Base-by-base conservation (phyloP, 1,140 invertebrate species). In the Xylocopa sonorina region DNA sequence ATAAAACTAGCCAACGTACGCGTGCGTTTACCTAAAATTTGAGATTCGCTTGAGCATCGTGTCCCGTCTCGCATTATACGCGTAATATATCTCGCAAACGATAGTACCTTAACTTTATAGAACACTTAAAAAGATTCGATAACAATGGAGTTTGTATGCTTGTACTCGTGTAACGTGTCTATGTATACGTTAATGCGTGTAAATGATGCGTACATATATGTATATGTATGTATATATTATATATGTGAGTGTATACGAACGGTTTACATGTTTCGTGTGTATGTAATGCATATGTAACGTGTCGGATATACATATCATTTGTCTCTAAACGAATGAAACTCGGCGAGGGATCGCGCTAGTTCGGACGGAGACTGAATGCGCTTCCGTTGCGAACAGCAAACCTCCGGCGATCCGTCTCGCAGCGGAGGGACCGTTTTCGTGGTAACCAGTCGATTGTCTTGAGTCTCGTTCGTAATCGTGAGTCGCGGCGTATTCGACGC, bases 101-200 rank as follows among this genome's bases (percentile, higher is more conserved):
- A 60, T 58, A 32, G 34, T 34, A 51, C 21, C 21, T 14, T 74
- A 66, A 80, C 38, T 57, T 66, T 72, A 62, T 74, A 74, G 64
- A 80, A 80, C 58, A 74, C 48, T 58, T 64, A 58, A 74, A 80
- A 80, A n/a, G n/a, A 74, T 51, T 60, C 29, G 18, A 63, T 53
- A 78, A 78, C 76, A 78, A 78, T 67, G 68, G 43, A 78, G 72
- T 72, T 62, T 69, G 58, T 69, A 78, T 62, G 34, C 38, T 21
- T 62, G 6, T 41, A 43, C 21, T 4, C 38, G 9, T 38, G 9
- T 9, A 38, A 57, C 27, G 32, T 41, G 27, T 63, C 16, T 50
- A 60, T 50, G 24, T 24, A 18, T 46, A 48, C 34, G 41, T 53
- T 3, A 9, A 16, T 32, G 27, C 24, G 18, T 73, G n/a, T 38